phyloP scores from a whole-genome alignment of 92 coral and sea anemone genomes.

The Zoanthus gigantus region DNA sequence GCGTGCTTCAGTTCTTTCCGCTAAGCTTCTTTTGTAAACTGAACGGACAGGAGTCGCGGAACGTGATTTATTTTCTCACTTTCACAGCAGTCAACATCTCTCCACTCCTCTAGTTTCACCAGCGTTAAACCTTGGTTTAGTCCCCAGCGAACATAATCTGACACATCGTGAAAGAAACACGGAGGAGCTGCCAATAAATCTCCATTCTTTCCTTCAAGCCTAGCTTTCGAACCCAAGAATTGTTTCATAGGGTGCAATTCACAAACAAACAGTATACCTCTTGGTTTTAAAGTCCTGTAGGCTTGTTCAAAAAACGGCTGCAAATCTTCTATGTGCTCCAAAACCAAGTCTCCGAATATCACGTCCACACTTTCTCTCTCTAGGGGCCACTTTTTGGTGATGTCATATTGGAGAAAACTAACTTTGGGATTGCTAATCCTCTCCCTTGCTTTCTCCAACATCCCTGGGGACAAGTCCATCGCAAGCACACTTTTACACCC shows the following conservation, averaged over 20 bases:
- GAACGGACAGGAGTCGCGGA: constrained; percentile 36
- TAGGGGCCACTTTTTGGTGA: constrained; percentile 30
- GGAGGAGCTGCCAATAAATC: constrained; percentile 33
- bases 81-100: constrained; percentile 26
- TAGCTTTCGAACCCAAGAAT: constrained; percentile 35
- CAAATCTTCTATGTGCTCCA: constrained; percentile 38
- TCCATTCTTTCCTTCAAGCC: constrained; percentile 30
- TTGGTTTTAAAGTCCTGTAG: neutral
- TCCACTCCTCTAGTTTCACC: constrained; percentile 45
- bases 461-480: constrained; percentile 37
- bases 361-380: constrained; percentile 30
- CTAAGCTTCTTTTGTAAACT: constrained; percentile 22
- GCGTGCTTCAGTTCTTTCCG: neutral
- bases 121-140: constrained; percentile 10
- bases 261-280: constrained; percentile 35
- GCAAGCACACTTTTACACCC: constrained; percentile 15
- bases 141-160: constrained; percentile 22
- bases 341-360: constrained; percentile 33
- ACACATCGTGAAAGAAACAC: constrained; percentile 46
- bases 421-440: constrained; percentile 21
- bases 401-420: constrained; percentile 23
- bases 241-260: constrained; percentile 34
- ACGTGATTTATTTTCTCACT: constrained; percentile 2
- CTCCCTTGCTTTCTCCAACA: constrained; percentile 31
- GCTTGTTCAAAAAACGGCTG: constrained; percentile 41